Conservation (phyloP, 2,888 invertebrate species). For the Nymphalis c-album region DNA sequence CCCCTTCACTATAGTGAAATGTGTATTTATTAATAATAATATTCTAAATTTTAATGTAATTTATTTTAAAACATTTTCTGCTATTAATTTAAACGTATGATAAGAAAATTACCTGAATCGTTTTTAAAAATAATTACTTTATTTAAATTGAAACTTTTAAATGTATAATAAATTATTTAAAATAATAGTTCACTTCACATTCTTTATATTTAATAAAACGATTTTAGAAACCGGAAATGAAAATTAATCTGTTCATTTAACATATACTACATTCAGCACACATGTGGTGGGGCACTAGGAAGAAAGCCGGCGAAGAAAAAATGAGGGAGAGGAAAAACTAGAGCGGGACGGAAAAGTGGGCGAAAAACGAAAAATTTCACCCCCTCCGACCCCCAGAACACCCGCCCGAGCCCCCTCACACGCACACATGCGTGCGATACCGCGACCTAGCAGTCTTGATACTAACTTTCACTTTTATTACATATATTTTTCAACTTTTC, state of each 20-base stretch:
- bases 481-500: not conserved
- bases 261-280: conserved; percentile 68
- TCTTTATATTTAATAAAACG: not conserved
- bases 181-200: not conserved
- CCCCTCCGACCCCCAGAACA: conserved; percentile 52
- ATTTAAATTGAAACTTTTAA: too few relatives aligned
- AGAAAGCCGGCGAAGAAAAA: conserved; percentile 78
- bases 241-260: conserved; percentile 45
- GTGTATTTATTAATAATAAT: too few relatives aligned
- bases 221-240: conserved; percentile 62
- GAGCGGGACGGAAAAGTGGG: conserved; percentile 81
- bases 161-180: not conserved
- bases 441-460: conserved; percentile 52
- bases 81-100: too few relatives aligned
- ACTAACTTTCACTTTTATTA: conserved; percentile 53
- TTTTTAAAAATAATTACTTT: too few relatives aligned
- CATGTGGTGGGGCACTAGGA: conserved; percentile 82
- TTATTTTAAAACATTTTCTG: too few relatives aligned
- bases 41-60: too few relatives aligned
- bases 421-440: conserved; percentile 69
- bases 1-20: too few relatives aligned
- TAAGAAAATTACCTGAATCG: too few relatives aligned
- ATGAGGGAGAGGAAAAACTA: conserved; percentile 82
- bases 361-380: conserved; percentile 82
- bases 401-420: conserved; percentile 57